A percentile compares a stretch with the other conserved stretches of the same genome.
Conservation (phyloP, 2,797 vertebrate species). For the Onychomys torridus region DNA sequence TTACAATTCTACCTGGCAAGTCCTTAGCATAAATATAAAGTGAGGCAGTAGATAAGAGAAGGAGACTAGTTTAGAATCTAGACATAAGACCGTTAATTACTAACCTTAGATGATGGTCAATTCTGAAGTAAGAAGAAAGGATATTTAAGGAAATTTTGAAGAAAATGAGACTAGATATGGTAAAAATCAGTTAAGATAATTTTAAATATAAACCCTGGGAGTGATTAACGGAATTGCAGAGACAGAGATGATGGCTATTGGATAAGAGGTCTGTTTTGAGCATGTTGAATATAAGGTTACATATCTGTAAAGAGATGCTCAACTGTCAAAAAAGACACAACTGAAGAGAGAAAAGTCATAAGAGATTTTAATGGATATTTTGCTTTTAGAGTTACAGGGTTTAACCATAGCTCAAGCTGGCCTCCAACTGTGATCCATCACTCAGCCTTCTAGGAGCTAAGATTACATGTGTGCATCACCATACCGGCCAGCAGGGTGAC, state of each 20-base stretch:
- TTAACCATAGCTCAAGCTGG: background rate
- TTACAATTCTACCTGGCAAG: background rate
- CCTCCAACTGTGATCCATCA: background rate
- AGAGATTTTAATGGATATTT: background rate
- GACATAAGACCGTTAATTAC: background rate
- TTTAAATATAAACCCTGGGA: background rate
- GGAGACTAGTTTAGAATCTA: background rate
- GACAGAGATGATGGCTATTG: background rate
- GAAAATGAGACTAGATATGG: background rate
- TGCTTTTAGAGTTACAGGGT: background rate
- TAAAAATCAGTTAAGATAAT: background rate
- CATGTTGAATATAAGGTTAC: background rate
- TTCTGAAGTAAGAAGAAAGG: slow-evolving; percentile 1
- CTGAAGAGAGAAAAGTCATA: background rate
- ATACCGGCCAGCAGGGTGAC: background rate
- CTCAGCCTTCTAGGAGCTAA: background rate
- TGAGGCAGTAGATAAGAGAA: background rate
- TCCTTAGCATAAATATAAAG: background rate
- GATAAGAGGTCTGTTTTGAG: slow-evolving; percentile 16
- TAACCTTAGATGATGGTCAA: background rate
- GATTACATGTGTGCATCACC: too few relatives aligned
- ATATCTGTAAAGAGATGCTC: background rate
- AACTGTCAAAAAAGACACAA: background rate
- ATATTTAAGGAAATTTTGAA: background rate
- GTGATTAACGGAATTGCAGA: background rate